Evolutionary conservation across 2,113 vertebrate genomes (phyloP), one percentile per base, ranked within the genome.

Genomic region (Castor canadensis): DNA sequence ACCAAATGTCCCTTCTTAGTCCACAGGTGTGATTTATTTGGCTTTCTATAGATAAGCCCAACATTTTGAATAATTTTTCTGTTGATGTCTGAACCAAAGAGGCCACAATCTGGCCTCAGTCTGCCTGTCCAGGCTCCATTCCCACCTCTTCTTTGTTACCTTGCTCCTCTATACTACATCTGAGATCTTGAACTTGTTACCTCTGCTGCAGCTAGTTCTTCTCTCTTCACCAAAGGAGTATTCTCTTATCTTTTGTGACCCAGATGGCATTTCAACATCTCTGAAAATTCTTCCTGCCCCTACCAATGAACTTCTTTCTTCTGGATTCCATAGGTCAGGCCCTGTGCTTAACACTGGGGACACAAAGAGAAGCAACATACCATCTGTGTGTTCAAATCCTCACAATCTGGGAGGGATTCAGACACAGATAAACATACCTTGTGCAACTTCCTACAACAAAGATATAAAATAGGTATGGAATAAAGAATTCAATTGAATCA

Each of bases 181-280:
- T 71, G 62, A 56, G 32, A 72, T 90, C 69, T 52, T 93, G 54
- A 62, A 80, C 76, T 81, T 58, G 62, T 73, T 20, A 54, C 12
- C 40, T 69, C 40, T 75, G 10, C 80, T 80, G 26, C 47, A 6
- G 47, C 30, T 72, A 64, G n/a, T 43, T 26, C 35, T 79, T 88
- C 81, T 83, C 75, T 71, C 60, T 35, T 64, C 19, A 47, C 45
- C 24, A 24, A 6, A 32, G 38, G 22, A 30, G 38, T 67, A 73
- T 73, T 87, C 30, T 92, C 16, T 62, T 43, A n/a, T 40, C 15
- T 47, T 86, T 83, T 66, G 20, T 95, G 84, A 89, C 20, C 28
- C 20, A 47, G 15, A 13, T 92, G 76, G 95, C 72, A 87, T 67
- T 62, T 96, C n/a, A 90, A 32, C 58, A 32, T 69, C 28, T 89